Base-by-base conservation (phyloP, 2,113 vertebrate genomes). In the Onychostruthus taczanowskii region DNA sequence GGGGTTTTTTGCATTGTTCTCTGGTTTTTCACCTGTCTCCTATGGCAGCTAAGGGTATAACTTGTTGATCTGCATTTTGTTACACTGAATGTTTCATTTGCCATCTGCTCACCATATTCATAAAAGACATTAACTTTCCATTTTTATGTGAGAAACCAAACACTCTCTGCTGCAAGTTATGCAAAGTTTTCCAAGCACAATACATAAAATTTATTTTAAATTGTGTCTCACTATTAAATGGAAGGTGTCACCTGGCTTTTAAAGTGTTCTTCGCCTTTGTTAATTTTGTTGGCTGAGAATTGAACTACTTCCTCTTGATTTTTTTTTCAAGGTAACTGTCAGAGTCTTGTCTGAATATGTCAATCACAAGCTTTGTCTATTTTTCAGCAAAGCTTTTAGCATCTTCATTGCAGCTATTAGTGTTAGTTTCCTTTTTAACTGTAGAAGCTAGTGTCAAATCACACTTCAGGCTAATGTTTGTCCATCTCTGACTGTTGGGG, bases 301-400 rank as follows among this genome's bases (percentile, higher is more conserved):
- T n/a, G 30, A 93, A 16, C 41, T 84, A 41, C 12, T 75, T 92
- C 13, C 37, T 72, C 85, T 41, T 41, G 33, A 3, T 4, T 39
- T 72, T 56, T 56, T 56, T 89, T 75, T 64, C n/a, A 76, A 73
- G 21, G 4, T 67, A 63, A 33, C 49, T 79, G 8, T 79, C 41
- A 89, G 28, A 37, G 14, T 58, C 28, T 64, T 33, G 2, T 73
- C 49, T 85, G 89, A 93, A 76, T 28, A 35, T 35, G 49, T 73
- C 82, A 79, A 20, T 93, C 81, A 80, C 27, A 90, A 58, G 39
- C 33, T 87, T 62, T 73, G 50, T 49, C 78, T 87, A 7, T 31
- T 90, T 94, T 92, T 90, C n/a, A 84, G 61, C 44, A 91, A 61
- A 72, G 49, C 19, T 87, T 91, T 94, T n/a, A 91, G 47, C 2